Base-by-base conservation (phyloP, 2,888 invertebrate species). In the Eupithecia vulgata region DNA sequence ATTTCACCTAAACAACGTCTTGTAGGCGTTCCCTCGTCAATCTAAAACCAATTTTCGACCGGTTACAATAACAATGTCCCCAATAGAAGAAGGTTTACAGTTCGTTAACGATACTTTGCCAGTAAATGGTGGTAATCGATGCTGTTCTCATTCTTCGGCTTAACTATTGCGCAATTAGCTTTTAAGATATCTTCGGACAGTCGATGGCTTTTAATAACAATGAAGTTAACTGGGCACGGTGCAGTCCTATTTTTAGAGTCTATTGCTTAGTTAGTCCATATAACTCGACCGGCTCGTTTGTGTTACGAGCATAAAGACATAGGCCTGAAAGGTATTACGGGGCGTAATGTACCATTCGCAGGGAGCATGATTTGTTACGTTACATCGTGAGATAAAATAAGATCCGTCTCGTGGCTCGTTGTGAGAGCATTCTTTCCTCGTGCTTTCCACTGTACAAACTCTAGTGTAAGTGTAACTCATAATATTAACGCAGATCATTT, bases 41-140 rank as follows among this genome's bases (percentile, higher is more conserved):
- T 75, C 76, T 76, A 74, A 73, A 74, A 75, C 75, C 74, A 76
- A 78, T 78, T 78, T 76, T 69, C 74, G 35, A 76, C 79, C 76
- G 77, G 79, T 78, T 76, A 64, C 74, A 76, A 77, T 77, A 75
- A 78, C 79, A 79, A 81, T 81, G 79, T 79, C 72, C 79, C 81
- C 78, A 81, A 81, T 83, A 81, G 79, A 72, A 78, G 80, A 81
- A 81, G 75, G 79, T 84, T 84, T 71, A 80, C 71, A 79, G 81
- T 72, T 79, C 72, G 78, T 82, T 82, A 80, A 80, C 79, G 76
- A 76, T 71, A 76, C 67, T 76, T 76, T 65, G 76, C 68, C 76
- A 71, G 79, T 83, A 83, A 81, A 84, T 81, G 79, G 79, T 81
- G 71, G 81, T 80, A 76, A 80, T 75, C 78, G 79, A 76, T 75